phyloP scores from a whole-genome alignment of 2,113 vertebrate species.

The Pedionomus torquatus region DNA sequence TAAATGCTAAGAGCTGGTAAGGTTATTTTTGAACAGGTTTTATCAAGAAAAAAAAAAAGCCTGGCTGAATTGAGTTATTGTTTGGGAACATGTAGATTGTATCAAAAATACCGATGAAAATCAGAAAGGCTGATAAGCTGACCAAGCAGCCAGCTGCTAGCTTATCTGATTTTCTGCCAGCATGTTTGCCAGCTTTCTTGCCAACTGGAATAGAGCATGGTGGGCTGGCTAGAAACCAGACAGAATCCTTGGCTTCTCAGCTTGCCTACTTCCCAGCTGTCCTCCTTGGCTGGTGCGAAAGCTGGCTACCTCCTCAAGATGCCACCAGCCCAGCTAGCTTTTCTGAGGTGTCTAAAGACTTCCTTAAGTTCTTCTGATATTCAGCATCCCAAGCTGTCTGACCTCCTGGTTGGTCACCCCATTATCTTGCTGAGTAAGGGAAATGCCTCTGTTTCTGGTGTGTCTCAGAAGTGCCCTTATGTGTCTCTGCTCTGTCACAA shows the following conservation, averaged over 20 bases:
- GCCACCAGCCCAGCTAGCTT: not conserved
- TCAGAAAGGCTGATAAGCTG: not conserved
- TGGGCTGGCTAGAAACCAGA: not conserved
- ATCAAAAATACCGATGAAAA: not conserved
- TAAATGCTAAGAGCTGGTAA: not conserved
- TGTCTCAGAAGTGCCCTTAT: too few relatives aligned
- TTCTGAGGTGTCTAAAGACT: not conserved
- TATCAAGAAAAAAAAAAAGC: not conserved
- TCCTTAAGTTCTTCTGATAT: not conserved
- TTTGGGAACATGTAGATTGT: not conserved
- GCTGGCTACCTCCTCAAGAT: not conserved
- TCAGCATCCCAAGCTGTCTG: not conserved
- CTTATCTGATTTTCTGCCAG: constrained; percentile 26
- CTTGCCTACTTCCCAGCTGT: constrained; percentile 8
- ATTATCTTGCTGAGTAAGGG: not conserved
- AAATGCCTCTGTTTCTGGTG: not conserved
- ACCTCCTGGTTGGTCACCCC: not conserved
- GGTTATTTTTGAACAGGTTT: not conserved
- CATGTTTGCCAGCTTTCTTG: not conserved
- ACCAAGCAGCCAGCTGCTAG: not conserved
- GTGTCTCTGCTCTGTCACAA: not conserved
- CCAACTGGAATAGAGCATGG: not conserved
- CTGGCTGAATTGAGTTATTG: not conserved
- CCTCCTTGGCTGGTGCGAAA: not conserved
- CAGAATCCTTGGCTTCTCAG: not conserved